Evolutionary conservation across 1,140 invertebrate species (phyloP), one percentile per base, ranked within the genome.

Genomic region (Lordiphosa stackelbergi): DNA sequence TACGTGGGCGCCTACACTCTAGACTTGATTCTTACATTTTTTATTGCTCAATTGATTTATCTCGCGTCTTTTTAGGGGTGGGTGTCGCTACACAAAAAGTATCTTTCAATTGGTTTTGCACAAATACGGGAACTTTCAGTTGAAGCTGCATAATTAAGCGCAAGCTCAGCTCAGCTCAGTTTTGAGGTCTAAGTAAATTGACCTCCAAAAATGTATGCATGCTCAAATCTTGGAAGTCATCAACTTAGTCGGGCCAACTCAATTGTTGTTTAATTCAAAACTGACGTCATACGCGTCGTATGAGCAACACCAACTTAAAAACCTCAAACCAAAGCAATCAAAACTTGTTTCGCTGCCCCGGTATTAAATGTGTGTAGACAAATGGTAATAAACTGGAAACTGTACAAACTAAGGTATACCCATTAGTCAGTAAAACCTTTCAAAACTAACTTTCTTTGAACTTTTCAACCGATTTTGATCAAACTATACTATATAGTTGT

Each of bases 41-140:
- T 59, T 59, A 69, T 78, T 41, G 61, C 71, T 63, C 55, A 79
- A 81, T 81, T 79, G 74, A 79, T 75, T 79, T 79, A 71, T 79
- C 70, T 63, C 75, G 62, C 28, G 53, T 62, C 58, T 66, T 60
- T 66, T 66, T 57, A n/a, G 66, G 57, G 52, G 74, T 81, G 75
- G 75, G 74, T 58, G 74, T 61, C 34, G 47, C 51, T 73, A 43
- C 7, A 31, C 7, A 31, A 66, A 38, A 55, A 53, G 34, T 40
- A 37, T 42, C 28, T 54, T 28, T 53, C n/a, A 66, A 66, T 46
- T 59, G 53, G 64, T 28, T 66, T 37, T 68, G 55, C n/a, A 54
- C 63, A 53, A 68, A 68, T 12, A 10, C n/a, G 42, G 63, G 8
- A 31, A 10, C 24, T 31, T 53, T 55, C 47, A 58, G 64, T 37